Base-by-base conservation (phyloP, 2,113 vertebrate genomes). In the Leptocoma aspasia region DNA sequence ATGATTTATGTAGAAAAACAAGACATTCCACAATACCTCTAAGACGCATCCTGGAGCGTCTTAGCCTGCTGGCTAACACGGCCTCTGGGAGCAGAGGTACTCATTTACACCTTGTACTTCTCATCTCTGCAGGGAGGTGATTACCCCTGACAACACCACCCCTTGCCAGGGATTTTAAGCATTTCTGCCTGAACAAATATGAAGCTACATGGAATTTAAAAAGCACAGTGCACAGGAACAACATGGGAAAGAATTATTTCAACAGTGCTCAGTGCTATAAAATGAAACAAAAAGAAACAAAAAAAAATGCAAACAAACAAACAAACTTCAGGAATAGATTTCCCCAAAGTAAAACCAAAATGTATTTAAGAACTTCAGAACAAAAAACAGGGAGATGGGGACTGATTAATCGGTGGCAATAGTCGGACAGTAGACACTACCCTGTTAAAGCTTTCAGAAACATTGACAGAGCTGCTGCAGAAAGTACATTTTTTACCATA, bases 1-100 rank as follows among this genome's bases (percentile, higher is more conserved):
- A 97, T 95, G 26, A 97, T 96, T 97, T 96, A 97, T 97, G 79
- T 94, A 75, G 63, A 97, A 97, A 98, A 97, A 94, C 82, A 94
- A 97, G 96, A 92, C 83, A 94, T 96, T 97, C 94, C 90, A 92
- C 91, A 90, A 65, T 81, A 93, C 66, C 88, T 96, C 76, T 44
- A 30, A 71, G 93, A 94, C 45, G 5, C 82, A 78, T 95, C 96
- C 95, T 69, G 91, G 92, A 95, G 96, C 0, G 91, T 94, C n/a
- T n/a, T n/a, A n/a, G n/a, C n/a, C n/a, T n/a, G 91, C 96, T 96
- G 96, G 95, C 73, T 63, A 15, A 82, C 8, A 15, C 82, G 64
- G 81, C 83, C 76, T 71, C 52, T 83, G 68, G 30, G 82, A 95
- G 85, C 39, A 3, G 2, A 93, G 61, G 57, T 75, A 28, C 54